Evolutionary conservation across 2,797 vertebrate genomes (phyloP), one percentile per base, ranked within the genome.

Genomic region (Hydrolagus colliei): DNA sequence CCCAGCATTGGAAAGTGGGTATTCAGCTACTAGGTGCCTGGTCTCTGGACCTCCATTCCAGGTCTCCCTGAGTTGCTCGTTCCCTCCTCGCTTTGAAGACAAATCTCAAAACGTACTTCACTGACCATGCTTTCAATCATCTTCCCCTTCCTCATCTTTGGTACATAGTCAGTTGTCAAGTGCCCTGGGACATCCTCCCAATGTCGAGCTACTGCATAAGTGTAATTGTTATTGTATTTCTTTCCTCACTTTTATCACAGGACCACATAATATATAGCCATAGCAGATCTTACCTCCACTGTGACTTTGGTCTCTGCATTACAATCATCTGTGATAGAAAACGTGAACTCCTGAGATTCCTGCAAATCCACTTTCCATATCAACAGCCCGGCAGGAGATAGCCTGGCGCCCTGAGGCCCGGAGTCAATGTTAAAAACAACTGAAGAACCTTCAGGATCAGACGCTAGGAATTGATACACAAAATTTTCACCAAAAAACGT

Each of bases 401-500:
- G 91, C 8, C 88, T 91, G 1, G 95, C 93, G 27, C 91, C 95
- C 65, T 91, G 89, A 2, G 97, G 96, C 27, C 94, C 95, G 4
- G 95, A 95, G 10, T 91, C 86, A 90, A 97, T 82, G 0, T 88
- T 92, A 90, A 97, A 98, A 88, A 92, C 87, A 86, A 96, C 87
- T 2, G 89, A 87, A 4, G 96, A 97, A 76, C 95, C 95, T 89
- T 98, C 96, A 0, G 95, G 95, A 90, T 98, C 96, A 74, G 87
- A 91, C 22, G 95, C 96, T 76, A 89, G 87, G 16, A 98, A 94
- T 89, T 96, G 96, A 90, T 95, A 96, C 0, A 94, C 88, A 88
- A 98, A 95, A 86, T 92, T 91, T 92, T 98, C 95, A n/a, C 95
- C 95, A 22, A 93, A 91, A 92, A 97, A 97, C 14, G 94, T 90